Evolutionary conservation across 2,797 vertebrate genomes (phyloP), one percentile per base, ranked within the genome.

Genomic region (Phaenicophaeus curvirostris): DNA sequence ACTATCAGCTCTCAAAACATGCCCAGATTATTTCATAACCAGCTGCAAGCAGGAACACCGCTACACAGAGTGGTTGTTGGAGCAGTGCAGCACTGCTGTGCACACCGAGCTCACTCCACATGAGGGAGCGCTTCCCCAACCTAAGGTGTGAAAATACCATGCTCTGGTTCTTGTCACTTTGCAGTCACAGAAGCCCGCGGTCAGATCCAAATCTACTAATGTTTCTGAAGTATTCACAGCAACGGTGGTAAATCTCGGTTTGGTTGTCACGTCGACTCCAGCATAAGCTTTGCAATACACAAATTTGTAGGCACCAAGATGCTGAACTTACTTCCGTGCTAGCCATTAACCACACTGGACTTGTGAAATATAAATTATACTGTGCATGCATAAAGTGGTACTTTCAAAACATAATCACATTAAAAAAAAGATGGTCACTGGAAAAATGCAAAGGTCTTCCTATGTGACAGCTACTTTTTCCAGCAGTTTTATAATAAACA

Each of bases 321-420:
- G 46, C n/a, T 19, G 3, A 17, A 51, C 9, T 39, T 30, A 35
- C 31, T 51, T 61, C n/a, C 69, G 9, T 9, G 9, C 6, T 2
- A 41, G 19, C 9, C 31, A 3, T 14, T 42, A 61, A 16, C 19
- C 44, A 46, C 53, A 13, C 4, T 5, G 11, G 7, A 23, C 18
- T 63, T 33, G 1, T 0, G 6, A 17, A 59, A 65, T 5, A 6
- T 1, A 27, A 54, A 12, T 21, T 8, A 46, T 2, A 44, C 4
- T 5, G 2, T 11, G 24, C 3, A 18, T 16, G 21, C 35, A 61
- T 5, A 3, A 55, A 63, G 15, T 0, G 3, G 9, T 46, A 16
- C 16, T 65, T 84, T 28, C 33, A 77, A 42, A 81, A 53, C 6
- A 21, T 4, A 21, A 53, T 8, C 31, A 8, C 6, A 5, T 41